These are phyloP conservation scores for Pseudorhiza aurosa DNA, from an alignment of 30 jellyfish, hydroid and myxozoan genomes.

Conservation along the genomic window DNA sequence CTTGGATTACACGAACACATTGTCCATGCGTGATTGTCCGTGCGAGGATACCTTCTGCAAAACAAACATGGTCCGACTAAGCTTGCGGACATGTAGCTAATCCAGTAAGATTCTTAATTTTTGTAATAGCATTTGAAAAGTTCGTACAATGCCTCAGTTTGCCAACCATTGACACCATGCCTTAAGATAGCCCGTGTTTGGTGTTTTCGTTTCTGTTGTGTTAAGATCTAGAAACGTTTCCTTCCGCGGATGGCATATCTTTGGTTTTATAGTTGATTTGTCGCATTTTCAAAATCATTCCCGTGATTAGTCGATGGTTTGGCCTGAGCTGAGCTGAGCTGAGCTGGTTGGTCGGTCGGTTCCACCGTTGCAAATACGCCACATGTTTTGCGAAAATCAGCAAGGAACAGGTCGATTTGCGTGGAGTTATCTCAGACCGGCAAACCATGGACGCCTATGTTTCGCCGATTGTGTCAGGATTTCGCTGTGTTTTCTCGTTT, in stretches of 20 bases:
- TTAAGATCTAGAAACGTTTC: too few relatives aligned
- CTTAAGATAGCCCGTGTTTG: background rate
- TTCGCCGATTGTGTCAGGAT: too few relatives aligned
- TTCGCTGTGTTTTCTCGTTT: background rate
- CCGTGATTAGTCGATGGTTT: background rate
- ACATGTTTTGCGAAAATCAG: background rate
- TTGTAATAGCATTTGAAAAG: background rate
- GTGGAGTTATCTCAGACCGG: too few relatives aligned
- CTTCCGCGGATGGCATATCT: background rate
- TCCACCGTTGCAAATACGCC: background rate
- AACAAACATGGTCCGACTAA: conserved; percentile 8
- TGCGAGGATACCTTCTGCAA: background rate
- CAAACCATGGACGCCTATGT: too few relatives aligned
- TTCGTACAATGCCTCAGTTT: background rate
- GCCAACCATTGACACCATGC: background rate
- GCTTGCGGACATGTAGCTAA: background rate
- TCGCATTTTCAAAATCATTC: background rate
- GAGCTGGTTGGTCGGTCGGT: background rate
- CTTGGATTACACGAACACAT: background rate
- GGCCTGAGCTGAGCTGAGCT: background rate
- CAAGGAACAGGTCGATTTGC: background rate
- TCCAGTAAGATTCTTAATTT: background rate
- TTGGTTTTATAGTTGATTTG: background rate
- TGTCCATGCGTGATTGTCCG: too few relatives aligned
- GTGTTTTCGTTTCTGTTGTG: too few relatives aligned